A percentile compares a stretch with the other conserved stretches of the same genome.
Conservation (phyloP, 2,797 vertebrate genomes). For the Cossypha dichroa region DNA sequence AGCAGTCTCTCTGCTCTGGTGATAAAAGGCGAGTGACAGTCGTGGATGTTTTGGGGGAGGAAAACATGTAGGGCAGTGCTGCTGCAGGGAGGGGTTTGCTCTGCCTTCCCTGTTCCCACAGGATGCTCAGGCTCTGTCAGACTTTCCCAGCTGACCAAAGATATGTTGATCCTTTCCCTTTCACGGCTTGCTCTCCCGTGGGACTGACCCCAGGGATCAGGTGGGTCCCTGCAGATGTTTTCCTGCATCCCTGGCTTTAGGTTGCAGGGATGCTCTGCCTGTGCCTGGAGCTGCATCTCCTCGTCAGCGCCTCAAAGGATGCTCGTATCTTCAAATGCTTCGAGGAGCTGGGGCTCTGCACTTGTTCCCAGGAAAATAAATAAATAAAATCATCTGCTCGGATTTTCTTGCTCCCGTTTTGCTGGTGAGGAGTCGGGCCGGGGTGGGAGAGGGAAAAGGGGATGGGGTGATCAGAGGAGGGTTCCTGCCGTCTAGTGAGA, state of each 20-base stretch:
- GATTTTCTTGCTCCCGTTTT: not conserved
- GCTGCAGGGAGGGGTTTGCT: not conserved
- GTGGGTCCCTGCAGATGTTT: not conserved
- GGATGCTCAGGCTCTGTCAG: not conserved
- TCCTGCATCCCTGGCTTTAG: not conserved
- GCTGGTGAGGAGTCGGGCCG: not conserved
- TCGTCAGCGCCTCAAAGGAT: not conserved
- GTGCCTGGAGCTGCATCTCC: not conserved
- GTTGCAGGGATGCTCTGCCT: not conserved
- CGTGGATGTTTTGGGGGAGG: not conserved
- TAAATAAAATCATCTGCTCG: not conserved
- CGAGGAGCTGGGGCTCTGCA: conserved; percentile 23
- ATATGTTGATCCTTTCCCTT: not conserved
- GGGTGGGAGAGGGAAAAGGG: not conserved
- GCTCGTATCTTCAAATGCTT: conserved; percentile 42
- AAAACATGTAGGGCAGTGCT: not conserved
- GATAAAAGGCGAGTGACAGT: not conserved
- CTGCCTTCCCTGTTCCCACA: not conserved
- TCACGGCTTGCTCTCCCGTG: accelerated
- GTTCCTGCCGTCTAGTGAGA: not conserved
- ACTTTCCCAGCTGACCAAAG: not conserved
- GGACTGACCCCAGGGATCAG: not conserved
- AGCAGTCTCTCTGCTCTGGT: not conserved
- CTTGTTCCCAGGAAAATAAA: not conserved
- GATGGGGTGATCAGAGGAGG: accelerated